Percentiles rank a stretch among this genome's conserved stretches.
These are phyloP conservation scores for Galeruca laticollis DNA, from an alignment of 2,888 invertebrate genomes.

Conservation along the genomic window DNA sequence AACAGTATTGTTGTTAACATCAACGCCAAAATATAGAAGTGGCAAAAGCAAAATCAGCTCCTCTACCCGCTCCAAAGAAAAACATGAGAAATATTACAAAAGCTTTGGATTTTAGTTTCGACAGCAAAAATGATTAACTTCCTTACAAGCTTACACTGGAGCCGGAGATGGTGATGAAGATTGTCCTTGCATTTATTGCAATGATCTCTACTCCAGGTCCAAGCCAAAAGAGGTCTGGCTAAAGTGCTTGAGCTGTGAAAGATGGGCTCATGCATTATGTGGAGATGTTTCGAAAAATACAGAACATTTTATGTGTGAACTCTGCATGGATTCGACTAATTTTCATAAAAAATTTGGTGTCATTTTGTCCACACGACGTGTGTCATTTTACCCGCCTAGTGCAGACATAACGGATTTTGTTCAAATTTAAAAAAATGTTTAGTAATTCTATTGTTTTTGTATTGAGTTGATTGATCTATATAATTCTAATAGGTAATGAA, in stretches of 20 bases:
- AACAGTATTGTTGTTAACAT: neutral
- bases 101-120: neutral
- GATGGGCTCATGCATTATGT: neutral
- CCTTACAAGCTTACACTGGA: neutral
- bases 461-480: too few relatives aligned
- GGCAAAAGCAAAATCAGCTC: neutral
- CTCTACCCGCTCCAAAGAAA: neutral
- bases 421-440: too few relatives aligned
- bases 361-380: neutral
- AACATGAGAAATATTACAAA: neutral
- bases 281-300: neutral
- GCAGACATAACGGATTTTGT: too few relatives aligned
- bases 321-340: neutral
- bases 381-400: too few relatives aligned
- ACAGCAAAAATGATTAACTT: neutral
- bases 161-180: neutral
- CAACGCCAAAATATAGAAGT: conserved; percentile 35
- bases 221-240: neutral
- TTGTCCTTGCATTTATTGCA: neutral
- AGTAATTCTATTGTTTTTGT: too few relatives aligned
- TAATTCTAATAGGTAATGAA: too few relatives aligned
- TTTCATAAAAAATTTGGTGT: neutral
- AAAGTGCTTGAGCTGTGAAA: neutral
- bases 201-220: neutral
- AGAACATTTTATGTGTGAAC: neutral